Evolutionary conservation across 1,140 invertebrate genomes (phyloP).

Genomic region (Achroia grisella): DNA sequence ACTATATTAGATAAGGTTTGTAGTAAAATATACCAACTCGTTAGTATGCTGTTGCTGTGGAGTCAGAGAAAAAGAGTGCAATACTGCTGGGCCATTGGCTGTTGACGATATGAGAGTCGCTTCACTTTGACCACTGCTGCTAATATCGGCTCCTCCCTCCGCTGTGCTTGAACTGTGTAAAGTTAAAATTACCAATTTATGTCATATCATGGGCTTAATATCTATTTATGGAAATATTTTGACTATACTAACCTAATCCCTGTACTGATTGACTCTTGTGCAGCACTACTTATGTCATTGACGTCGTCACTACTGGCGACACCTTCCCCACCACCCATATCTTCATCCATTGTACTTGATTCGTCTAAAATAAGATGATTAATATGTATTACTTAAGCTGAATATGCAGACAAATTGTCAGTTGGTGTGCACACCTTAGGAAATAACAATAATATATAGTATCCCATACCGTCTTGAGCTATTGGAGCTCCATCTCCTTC

Average conservation of each 20-base stretch:
- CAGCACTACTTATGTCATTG: constrained; percentile 65
- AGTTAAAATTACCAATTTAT: constrained; percentile 1
- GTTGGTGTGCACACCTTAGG: too few species aligned
- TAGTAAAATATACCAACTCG: constrained; percentile 36
- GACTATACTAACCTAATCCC: constrained; percentile 44
- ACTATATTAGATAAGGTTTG: background rate
- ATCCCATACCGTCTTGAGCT: constrained; percentile 49
- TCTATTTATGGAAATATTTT: background rate
- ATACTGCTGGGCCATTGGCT: constrained; percentile 49
- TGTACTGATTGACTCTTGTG: constrained; percentile 51
- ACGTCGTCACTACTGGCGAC: constrained; percentile 67
- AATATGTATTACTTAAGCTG: background rate
- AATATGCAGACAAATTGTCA: background rate
- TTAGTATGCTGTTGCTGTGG: constrained; percentile 47
- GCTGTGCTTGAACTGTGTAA: constrained; percentile 54
- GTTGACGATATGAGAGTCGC: constrained; percentile 57
- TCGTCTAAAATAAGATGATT: constrained; percentile 34
- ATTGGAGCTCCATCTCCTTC: constrained; percentile 51
- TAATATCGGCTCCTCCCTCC: constrained; percentile 59
- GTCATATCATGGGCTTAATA: too few species aligned
- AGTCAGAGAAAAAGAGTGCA: constrained; percentile 56
- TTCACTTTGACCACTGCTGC: constrained; percentile 57
- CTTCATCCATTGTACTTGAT: constrained; percentile 69
- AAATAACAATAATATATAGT: background rate
- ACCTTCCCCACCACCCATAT: constrained; percentile 62